These are phyloP conservation scores for Myotis lucifugus DNA, from an alignment of 2,113 vertebrate genomes.

Conservation along the genomic window DNA sequence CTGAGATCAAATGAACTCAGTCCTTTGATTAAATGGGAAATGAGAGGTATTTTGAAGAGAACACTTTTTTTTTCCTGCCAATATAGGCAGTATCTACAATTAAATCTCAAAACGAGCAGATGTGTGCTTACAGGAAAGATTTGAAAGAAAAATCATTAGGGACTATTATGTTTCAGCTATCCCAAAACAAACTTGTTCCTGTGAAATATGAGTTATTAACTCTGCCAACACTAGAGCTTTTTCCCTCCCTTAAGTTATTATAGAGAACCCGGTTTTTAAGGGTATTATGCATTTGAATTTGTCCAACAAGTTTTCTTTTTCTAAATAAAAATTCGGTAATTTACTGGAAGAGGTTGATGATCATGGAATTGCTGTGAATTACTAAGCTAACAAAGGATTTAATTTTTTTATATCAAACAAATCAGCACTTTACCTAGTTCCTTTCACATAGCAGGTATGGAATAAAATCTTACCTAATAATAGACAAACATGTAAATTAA, in stretches of 20 bases:
- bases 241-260: constrained; percentile 49
- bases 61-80: constrained; percentile 50
- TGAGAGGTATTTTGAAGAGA: constrained; percentile 58
- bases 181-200: constrained; percentile 56
- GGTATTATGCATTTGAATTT: constrained; percentile 38
- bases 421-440: background rate
- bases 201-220: constrained; percentile 64
- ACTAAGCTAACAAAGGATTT: background rate
- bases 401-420: constrained; percentile 7
- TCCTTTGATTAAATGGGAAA: constrained; percentile 67
- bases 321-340: constrained; percentile 44
- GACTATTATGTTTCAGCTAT: constrained; percentile 53
- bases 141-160: constrained; percentile 67
- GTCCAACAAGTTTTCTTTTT: background rate
- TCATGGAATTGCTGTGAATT: background rate
- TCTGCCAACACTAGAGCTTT: constrained; percentile 25
- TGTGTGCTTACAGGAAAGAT: constrained; percentile 54
- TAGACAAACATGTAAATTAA: too few relatives aligned
- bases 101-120: constrained; percentile 51
- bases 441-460: background rate
- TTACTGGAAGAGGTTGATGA: background rate
- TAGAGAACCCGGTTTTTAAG: background rate
- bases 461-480: background rate
- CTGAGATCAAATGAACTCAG: constrained; percentile 45
- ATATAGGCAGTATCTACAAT: constrained; percentile 61